phyloP scores from a whole-genome alignment of 1,140 invertebrate species.

The Pissodes strobi region DNA sequence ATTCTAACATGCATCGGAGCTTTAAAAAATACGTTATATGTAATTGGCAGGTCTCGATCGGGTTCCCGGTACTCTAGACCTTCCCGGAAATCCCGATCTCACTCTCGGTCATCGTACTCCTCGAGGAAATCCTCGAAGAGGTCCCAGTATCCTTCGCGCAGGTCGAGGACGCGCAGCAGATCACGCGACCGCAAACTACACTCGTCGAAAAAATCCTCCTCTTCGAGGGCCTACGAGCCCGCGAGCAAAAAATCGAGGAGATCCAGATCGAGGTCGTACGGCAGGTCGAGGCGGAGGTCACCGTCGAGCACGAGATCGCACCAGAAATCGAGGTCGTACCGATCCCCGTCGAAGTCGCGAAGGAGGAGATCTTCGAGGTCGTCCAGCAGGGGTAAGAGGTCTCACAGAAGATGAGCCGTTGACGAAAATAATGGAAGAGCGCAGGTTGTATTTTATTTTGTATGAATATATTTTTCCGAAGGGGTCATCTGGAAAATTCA shows the following conservation, averaged over 20 bases:
- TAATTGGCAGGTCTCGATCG: slow-evolving; percentile 23
- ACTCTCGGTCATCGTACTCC: slow-evolving; percentile 13
- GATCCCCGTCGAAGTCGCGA: slow-evolving; percentile 17
- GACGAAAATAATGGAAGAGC: neutral
- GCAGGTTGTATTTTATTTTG: slow-evolving; percentile 41
- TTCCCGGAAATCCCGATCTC: slow-evolving; percentile 17
- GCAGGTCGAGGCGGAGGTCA: slow-evolving; percentile 29
- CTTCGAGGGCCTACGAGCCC: slow-evolving; percentile 21
- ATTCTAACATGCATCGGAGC: too few species aligned
- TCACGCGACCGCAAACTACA: slow-evolving; percentile 3
- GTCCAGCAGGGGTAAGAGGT: slow-evolving; percentile 51
- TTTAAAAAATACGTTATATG: too few species aligned
- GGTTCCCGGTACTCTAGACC: slow-evolving; percentile 25
- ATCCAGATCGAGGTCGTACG: slow-evolving; percentile 27
- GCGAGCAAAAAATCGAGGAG: slow-evolving; percentile 5
- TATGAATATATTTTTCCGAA: neutral
- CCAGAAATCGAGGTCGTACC: slow-evolving; percentile 19
- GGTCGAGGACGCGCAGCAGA: slow-evolving; percentile 15
- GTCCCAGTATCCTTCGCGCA: slow-evolving; percentile 8
- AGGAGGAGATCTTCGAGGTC: slow-evolving; percentile 38
- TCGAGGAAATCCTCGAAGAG: slow-evolving; percentile 17
- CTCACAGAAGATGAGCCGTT: slow-evolving; percentile 46
- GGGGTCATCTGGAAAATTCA: neutral
- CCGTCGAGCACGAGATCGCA: slow-evolving; percentile 28
- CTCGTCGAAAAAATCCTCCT: slow-evolving; percentile 3